These are phyloP conservation scores for Ceuthmochares aereus DNA, from an alignment of 2,113 vertebrate genomes.

Conservation along the genomic window DNA sequence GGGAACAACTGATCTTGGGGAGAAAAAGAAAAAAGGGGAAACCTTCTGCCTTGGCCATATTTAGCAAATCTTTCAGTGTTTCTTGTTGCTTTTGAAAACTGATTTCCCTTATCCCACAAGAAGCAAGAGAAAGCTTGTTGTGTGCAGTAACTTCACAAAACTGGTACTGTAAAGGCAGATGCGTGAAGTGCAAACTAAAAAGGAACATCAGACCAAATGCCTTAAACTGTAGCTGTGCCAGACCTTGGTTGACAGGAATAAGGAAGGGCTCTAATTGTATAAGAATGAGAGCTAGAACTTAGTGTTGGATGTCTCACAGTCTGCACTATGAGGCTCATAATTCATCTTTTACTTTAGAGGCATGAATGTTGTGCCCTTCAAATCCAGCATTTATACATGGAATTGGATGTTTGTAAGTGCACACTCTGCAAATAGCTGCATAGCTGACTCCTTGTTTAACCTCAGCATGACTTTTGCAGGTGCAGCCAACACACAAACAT, in stretches of 20 bases:
- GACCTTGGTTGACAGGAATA: background rate
- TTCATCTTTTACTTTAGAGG: background rate
- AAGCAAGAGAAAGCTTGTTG: background rate
- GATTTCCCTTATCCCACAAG: background rate
- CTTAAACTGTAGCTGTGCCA: background rate
- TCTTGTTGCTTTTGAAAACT: background rate
- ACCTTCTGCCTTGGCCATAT: background rate
- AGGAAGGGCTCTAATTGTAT: background rate
- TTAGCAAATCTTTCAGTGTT: background rate
- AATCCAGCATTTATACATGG: background rate
- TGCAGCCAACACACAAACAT: background rate
- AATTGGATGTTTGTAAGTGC: background rate
- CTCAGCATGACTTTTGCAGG: slow-evolving; percentile 40
- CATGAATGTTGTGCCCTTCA: background rate
- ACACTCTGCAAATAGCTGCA: background rate
- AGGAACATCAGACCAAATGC: background rate
- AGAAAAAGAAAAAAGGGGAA: background rate
- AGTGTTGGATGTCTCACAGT: background rate
- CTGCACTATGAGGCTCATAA: background rate
- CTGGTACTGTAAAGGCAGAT: background rate
- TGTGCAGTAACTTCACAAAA: background rate
- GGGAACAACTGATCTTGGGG: background rate
- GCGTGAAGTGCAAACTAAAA: background rate
- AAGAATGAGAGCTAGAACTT: background rate
- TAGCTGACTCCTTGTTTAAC: background rate